Evolutionary conservation across 2,113 vertebrate genomes (phyloP), one percentile per base, ranked within the genome.

Genomic region (Motacilla tschutschensis): DNA sequence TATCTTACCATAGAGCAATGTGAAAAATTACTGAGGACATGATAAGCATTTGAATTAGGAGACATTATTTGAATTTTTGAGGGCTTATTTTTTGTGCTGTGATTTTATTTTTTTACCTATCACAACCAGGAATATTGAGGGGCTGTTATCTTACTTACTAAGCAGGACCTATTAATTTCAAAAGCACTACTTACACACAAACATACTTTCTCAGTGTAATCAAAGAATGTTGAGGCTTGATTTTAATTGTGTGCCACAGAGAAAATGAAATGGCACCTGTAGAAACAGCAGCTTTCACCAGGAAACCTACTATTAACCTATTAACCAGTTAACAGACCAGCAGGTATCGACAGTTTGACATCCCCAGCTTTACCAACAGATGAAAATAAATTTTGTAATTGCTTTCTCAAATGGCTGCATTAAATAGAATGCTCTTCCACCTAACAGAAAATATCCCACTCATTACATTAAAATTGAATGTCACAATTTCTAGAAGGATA

Each of bases 391-490:
- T 35, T 21, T 53, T 20, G 25, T 44, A 65, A 47, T 20, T 88
- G 20, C n/a, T 92, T 94, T 82, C 19, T 79, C 83, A 92, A 79
- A 81, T 43, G n/a, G 10, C 8, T 86, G 10, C 21, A 70, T 75
- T 89, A 67, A 67, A 67, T n/a, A 26, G 59, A 73, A 9, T 16
- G 17, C 2, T 59, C 25, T 50, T 78, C 26, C 17, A 55, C 10
- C 12, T 51, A 57, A 66, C 3, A 79, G 26, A 53, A 85, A 91
- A 69, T 54, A 62, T 44, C 7, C 21, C 0, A 2, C 20, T 35
- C 10, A 59, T 75, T 71, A 38, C n/a, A 79, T 66, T 69, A 75
- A 83, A 66, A 83, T 58, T 60, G 54, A 47, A 78, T 66, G 24
- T 4, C n/a, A 60, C 1, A 24, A 3, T 62, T 85, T 86, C 57